phyloP scores from a whole-genome alignment of 2,113 vertebrate genomes.

The Xyliphius kryptos region DNA sequence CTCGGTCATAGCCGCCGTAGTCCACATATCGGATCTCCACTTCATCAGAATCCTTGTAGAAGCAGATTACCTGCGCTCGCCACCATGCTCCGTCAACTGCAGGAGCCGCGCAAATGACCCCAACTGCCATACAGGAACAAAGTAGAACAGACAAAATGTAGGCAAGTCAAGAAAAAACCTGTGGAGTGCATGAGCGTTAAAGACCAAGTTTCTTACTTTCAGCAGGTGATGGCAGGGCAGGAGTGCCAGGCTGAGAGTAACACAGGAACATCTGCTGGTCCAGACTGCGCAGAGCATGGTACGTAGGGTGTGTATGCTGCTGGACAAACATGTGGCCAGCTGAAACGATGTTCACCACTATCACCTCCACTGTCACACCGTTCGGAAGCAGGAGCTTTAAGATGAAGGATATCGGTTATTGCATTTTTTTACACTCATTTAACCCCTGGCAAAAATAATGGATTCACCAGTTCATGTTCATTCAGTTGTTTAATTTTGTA shows the following conservation, averaged over 20 bases:
- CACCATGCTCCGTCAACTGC: conserved; percentile 86
- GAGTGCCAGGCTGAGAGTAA: conserved; percentile 87
- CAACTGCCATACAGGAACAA: conserved; percentile 61
- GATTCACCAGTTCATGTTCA: too few species aligned
- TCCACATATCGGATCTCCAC: conserved; percentile 95
- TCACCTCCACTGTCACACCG: conserved; percentile 87
- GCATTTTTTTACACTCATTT: too few species aligned
- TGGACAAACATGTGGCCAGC: conserved; percentile 92
- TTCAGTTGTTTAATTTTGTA: not conserved
- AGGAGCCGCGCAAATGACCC: conserved; percentile 89
- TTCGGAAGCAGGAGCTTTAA: conserved; percentile 85
- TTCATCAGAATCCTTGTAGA: conserved; percentile 79
- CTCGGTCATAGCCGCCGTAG: conserved; percentile 90
- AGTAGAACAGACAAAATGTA: not conserved
- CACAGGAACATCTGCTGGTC: conserved; percentile 96
- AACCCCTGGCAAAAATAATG: too few species aligned
- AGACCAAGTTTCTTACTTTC: conserved; percentile 62
- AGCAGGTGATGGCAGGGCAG: conserved; percentile 81
- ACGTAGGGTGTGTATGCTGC: conserved; percentile 93
- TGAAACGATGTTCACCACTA: conserved; percentile 86
- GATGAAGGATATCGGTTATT: not conserved
- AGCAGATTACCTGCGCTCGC: conserved; percentile 88
- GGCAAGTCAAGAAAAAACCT: not conserved
- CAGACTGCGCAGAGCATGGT: conserved; percentile 84
- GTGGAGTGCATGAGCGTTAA: too few species aligned